Conservation (phyloP, 1,140 invertebrate genomes). For the Drosophila simulans region DNA sequence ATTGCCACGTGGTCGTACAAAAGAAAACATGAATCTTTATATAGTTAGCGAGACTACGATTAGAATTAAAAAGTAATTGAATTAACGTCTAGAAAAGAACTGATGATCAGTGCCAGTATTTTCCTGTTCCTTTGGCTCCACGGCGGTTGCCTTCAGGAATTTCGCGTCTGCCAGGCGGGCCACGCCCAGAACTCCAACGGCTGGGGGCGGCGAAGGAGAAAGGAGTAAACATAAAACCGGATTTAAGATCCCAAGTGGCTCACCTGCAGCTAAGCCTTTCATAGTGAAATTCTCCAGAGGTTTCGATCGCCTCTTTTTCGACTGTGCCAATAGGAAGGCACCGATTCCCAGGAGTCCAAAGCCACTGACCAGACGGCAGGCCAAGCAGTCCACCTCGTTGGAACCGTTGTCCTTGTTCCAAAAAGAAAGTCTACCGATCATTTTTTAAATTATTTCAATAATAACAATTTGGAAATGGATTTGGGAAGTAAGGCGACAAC, state of each 20-base stretch:
- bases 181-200: constrained; percentile 55
- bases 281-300: constrained; percentile 57
- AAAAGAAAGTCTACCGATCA: constrained; percentile 63
- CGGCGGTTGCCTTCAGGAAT: constrained; percentile 50
- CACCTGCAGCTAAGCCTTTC: constrained; percentile 67
- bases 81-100: constrained; percentile 59
- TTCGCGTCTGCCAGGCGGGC: constrained; percentile 63
- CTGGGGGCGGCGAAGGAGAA: constrained; percentile 6
- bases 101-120: constrained; percentile 41
- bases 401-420: constrained; percentile 59
- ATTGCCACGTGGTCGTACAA: no score
- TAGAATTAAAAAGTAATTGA: constrained; percentile 12
- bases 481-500: no score
- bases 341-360: constrained; percentile 67
- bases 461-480: not conserved
- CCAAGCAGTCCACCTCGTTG: constrained; percentile 51
- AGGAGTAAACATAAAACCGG: not conserved
- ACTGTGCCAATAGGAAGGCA: constrained; percentile 52
- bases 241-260: not conserved
- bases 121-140: constrained; percentile 21
- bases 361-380: constrained; percentile 64
- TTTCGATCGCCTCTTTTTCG: constrained; percentile 45
- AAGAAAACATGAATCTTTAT: not conserved
- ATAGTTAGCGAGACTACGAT: constrained; percentile 7
- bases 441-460: constrained; percentile 15